Conservation (phyloP, 2,113 vertebrate genomes). For the Callorhinus ursinus region DNA sequence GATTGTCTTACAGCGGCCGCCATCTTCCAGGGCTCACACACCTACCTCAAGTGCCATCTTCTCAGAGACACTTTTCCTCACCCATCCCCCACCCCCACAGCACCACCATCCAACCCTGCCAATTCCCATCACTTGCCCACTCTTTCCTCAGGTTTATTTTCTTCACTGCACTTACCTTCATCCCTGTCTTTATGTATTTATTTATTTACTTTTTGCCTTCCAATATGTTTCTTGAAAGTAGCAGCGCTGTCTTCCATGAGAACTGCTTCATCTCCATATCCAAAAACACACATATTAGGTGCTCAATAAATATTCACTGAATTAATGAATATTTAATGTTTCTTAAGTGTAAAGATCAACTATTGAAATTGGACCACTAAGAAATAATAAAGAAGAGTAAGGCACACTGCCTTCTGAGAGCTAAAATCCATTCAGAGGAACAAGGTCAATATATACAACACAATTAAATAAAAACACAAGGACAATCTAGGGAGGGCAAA, state of each 20-base stretch:
- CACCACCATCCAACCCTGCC: background rate
- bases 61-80: background rate
- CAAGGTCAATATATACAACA: background rate
- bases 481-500: background rate
- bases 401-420: background rate
- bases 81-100: rapidly evolving
- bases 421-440: background rate
- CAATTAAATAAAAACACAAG: background rate
- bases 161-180: background rate
- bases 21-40: background rate
- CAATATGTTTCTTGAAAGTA: background rate
- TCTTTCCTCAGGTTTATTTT: background rate
- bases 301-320: background rate
- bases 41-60: background rate
- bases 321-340: background rate
- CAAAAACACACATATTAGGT: background rate
- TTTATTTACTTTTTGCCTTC: slow-evolving; percentile 32
- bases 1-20: background rate
- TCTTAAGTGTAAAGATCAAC: background rate
- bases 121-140: background rate
- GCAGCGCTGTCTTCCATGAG: background rate
- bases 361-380: background rate
- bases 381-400: background rate
- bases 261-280: background rate
- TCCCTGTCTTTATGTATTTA: background rate